Evolutionary conservation across 2,797 vertebrate genomes (phyloP).

Genomic region (Vespertilio murinus): DNA sequence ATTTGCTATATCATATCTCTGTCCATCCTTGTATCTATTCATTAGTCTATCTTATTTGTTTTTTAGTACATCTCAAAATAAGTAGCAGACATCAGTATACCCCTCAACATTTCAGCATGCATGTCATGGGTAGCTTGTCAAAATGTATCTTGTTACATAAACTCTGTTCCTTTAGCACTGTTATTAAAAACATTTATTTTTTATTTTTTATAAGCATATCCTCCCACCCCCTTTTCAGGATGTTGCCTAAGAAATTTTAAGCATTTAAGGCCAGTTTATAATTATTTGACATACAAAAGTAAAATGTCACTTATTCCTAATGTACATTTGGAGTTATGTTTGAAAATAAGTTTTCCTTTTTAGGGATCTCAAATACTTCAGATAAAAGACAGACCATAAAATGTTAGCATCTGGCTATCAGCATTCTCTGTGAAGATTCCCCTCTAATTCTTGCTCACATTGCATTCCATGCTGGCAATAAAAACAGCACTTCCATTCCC

Average conservation of each 20-base stretch:
- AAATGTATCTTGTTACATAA: slow-evolving; percentile 28
- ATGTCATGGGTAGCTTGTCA: neutral
- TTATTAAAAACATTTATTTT: neutral
- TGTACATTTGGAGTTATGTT: neutral
- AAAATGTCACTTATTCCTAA: neutral
- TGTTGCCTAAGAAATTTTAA: slow-evolving; percentile 11
- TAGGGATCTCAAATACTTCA: neutral
- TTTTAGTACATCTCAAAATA: neutral
- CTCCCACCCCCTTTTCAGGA: neutral
- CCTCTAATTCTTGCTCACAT: neutral
- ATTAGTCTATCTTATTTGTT: neutral
- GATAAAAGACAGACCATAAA: neutral
- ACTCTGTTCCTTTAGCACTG: neutral
- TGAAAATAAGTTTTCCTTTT: neutral
- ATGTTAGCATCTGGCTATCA: neutral
- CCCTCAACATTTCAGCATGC: neutral
- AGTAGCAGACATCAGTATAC: neutral
- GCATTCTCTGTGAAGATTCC: neutral
- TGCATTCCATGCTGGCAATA: neutral
- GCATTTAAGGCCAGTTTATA: slow-evolving; percentile 23
- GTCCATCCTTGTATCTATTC: neutral
- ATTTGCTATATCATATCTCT: neutral
- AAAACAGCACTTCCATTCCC: neutral
- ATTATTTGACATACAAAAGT: slow-evolving; percentile 25
- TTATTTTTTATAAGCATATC: neutral